A percentile compares a stretch with the other conserved stretches of the same genome.
These are phyloP conservation scores for Sebastes itinus DNA, from an alignment of 2,797 vertebrate genomes.

Conservation along the genomic window DNA sequence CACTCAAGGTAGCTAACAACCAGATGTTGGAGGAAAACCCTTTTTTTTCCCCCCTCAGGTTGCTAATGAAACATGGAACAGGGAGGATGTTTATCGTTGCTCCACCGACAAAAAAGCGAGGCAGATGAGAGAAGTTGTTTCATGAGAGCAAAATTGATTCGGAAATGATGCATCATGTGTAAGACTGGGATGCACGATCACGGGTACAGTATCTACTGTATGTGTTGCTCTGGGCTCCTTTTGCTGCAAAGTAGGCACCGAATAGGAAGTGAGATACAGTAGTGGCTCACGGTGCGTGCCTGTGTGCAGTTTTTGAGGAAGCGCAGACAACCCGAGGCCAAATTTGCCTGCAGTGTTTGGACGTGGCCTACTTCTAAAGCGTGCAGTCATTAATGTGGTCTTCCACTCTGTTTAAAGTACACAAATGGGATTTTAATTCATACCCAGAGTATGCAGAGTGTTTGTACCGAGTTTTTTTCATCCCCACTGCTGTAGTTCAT, in stretches of 20 bases:
- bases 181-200: neutral
- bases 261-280: constrained; percentile 43
- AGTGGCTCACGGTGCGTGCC: constrained; percentile 38
- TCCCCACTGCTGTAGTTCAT: constrained; percentile 3
- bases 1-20: constrained; percentile 60
- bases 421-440: constrained; percentile 71
- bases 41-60: constrained; percentile 22
- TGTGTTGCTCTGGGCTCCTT: constrained; percentile 37
- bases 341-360: constrained; percentile 76
- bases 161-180: constrained; percentile 11
- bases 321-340: constrained; percentile 73
- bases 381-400: constrained; percentile 67
- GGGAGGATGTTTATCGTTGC: constrained; percentile 28
- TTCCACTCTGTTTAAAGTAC: constrained; percentile 62
- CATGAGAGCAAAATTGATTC: constrained; percentile 10
- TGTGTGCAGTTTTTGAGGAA: constrained; percentile 72
- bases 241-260: constrained; percentile 50
- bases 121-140: constrained; percentile 12
- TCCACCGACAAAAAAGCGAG: constrained; percentile 7
- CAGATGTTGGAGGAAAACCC: constrained; percentile 63
- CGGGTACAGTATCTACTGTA: constrained; percentile 28
- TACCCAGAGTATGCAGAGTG: constrained; percentile 32
- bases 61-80: constrained; percentile 53
- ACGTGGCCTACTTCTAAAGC: constrained; percentile 79
- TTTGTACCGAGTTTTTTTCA: constrained; percentile 35